Base-by-base conservation (phyloP, 2,113 vertebrate genomes). In the Tor tambroides region DNA sequence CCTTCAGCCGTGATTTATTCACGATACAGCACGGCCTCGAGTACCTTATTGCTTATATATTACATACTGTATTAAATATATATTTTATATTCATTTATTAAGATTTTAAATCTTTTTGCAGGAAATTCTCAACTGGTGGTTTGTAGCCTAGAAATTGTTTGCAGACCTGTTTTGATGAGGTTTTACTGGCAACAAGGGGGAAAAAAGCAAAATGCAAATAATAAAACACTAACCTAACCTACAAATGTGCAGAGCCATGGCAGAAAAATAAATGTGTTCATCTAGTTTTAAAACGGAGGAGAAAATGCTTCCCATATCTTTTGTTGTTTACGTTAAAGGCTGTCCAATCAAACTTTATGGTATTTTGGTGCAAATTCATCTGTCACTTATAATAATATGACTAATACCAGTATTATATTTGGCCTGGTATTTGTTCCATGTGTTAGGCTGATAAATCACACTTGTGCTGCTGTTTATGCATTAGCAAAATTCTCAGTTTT, bases 401-500 rank as follows among this genome's bases (percentile, higher is more conserved):
- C 72, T 75, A 75, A 75, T 26, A n/a, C 6, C 6, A 75, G 46
- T 75, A 75, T 75, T 75, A 75, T 46, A 75, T 28, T 26, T 28
- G 72, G 41, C 41, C 41, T 6, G 6, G 41, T 75, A 28, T 75
- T 46, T 75, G n/a, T 75, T 75, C 41, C 23, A 75, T 46, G 72
- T 75, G 72, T 46, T 43, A 26, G 38, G 23, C 23, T 75, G 72
- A 41, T 14, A 26, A 75, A 75, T 75, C 41, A 75, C 72, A 46
- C 23, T 35, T 38, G 17, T 21, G 17, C 17, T 43, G 72, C 38
- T 43, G 72, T 75, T 75, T 75, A 75, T 43, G 72, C 41, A 26
- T 46, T 43, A 14, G 72, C 72, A 75, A 46, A 46, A 75, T 46
- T 46, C 41, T 75, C 72, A 75, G 41, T 75, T 75, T 75, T 75